phyloP scores from a whole-genome alignment of 1,140 invertebrate species.

The Euwallacea fornicatus region DNA sequence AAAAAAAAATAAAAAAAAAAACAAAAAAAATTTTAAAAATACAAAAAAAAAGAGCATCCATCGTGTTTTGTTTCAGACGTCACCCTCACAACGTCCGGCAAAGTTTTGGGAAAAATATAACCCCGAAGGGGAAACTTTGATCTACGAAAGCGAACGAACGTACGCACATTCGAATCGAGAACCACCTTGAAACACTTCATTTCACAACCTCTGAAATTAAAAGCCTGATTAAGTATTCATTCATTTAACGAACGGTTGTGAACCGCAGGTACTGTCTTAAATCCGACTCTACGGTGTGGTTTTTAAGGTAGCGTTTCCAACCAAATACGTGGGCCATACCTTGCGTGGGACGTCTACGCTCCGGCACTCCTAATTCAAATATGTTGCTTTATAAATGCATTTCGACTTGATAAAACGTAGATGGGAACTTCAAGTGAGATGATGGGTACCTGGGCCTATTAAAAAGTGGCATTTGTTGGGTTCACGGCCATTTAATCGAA shows the following conservation, averaged over 20 bases:
- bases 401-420: constrained; percentile 44
- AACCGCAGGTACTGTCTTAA: constrained; percentile 35
- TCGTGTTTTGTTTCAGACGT: no score
- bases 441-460: background rate
- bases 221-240: constrained; percentile 44
- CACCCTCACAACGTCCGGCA: no score
- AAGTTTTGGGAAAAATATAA: no score
- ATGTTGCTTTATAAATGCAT: constrained; percentile 45
- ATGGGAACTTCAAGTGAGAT: constrained; percentile 35
- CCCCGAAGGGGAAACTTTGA: no score
- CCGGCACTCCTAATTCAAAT: constrained; percentile 49
- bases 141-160: background rate
- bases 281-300: constrained; percentile 36
- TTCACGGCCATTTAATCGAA: no score
- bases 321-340: constrained; percentile 41
- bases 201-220: constrained; percentile 40
- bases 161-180: no score
- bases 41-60: no score
- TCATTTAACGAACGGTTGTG: no score
- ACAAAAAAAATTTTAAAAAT: no score
- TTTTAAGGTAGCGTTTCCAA: constrained; percentile 41
- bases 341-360: constrained; percentile 42
- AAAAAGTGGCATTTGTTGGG: background rate
- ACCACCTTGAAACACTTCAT: background rate
- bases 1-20: no score